Percentiles rank a stretch among this genome's conserved stretches.
Conservation (phyloP, 2,797 vertebrate genomes). For the Rhadinocentrus ornatus region DNA sequence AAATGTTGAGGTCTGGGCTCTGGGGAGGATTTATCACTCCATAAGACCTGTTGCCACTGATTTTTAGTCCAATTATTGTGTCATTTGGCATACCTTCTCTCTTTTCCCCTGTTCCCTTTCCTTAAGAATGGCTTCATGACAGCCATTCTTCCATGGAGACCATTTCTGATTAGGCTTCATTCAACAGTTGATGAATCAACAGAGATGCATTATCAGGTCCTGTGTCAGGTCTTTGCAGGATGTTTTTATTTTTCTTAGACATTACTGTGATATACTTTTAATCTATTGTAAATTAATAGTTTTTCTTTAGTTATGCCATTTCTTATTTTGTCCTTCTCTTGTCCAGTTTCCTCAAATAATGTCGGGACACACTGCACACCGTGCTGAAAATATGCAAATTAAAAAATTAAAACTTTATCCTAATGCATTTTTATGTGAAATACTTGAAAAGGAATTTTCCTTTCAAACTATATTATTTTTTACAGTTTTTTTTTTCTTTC, state of each 20-base stretch:
- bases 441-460: no score
- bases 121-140: not conserved
- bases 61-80: not conserved
- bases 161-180: not conserved
- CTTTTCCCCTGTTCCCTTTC: not conserved
- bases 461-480: not conserved
- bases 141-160: not conserved
- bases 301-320: not conserved
- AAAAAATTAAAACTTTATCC: not conserved
- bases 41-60: not conserved
- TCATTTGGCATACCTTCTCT: not conserved
- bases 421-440: not conserved
- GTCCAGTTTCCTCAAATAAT: not conserved
- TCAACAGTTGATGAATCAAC: not conserved
- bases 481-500: no score
- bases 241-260: not conserved
- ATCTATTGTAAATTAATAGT: no score
- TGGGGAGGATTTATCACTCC: not conserved
- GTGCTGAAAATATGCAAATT: not conserved
- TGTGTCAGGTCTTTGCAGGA: not conserved
- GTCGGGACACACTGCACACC: not conserved
- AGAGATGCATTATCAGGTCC: not conserved
- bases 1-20: not conserved
- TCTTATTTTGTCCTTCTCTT: not conserved
- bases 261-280: not conserved